A percentile compares a stretch with the other conserved stretches of the same genome.
Evolutionary conservation across 2,888 invertebrate genomes (phyloP).

Genomic region (Troides helena): DNA sequence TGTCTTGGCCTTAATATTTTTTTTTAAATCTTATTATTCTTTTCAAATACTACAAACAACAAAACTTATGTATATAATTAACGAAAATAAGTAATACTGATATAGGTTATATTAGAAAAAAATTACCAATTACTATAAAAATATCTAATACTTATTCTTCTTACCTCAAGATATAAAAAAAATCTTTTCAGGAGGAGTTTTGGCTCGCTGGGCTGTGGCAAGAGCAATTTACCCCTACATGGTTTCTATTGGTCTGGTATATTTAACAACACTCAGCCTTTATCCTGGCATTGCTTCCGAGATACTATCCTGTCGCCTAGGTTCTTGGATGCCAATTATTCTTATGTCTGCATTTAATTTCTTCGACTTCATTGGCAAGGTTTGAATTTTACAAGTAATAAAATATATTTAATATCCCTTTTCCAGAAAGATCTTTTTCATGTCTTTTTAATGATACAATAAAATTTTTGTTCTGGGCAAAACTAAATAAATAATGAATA

Average conservation of each 20-base stretch:
- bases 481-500: neutral
- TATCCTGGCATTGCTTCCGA: conserved; percentile 96
- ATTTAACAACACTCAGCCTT: conserved; percentile 92
- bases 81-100: no score
- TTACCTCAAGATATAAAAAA: neutral
- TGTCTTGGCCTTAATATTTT: no score
- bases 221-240: conserved; percentile 94
- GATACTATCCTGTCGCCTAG: conserved; percentile 89
- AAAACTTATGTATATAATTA: no score
- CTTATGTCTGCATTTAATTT: conserved; percentile 94
- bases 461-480: neutral
- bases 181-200: conserved; percentile 82
- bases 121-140: no score
- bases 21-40: no score
- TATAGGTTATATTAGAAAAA: no score
- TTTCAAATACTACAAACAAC: no score
- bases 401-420: neutral
- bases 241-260: conserved; percentile 92
- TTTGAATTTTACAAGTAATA: conserved; percentile 46
- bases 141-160: neutral
- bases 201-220: conserved; percentile 89
- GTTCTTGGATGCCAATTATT: conserved; percentile 94
- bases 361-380: conserved; percentile 92
- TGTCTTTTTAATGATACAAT: no score
- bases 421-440: neutral